Evolutionary conservation across 2,113 vertebrate genomes (phyloP).

Genomic region (Brachyhypopomus occidentalis): DNA sequence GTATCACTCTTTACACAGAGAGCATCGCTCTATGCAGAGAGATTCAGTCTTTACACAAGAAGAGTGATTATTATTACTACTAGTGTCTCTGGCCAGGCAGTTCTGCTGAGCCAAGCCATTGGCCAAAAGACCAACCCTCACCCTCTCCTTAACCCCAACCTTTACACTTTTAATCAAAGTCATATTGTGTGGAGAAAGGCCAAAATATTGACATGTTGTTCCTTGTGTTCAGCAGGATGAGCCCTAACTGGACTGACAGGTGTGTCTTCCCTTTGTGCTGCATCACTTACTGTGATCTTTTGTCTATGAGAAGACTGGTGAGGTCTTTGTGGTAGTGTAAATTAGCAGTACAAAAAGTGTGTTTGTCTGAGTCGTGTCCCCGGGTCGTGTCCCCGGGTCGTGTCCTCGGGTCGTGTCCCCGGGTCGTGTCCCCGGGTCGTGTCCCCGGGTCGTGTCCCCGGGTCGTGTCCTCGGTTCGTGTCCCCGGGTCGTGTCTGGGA

Average conservation of each 20-base stretch:
- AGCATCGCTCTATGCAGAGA: neutral
- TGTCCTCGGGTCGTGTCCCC: too few relatives aligned
- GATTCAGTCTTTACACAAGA: too few relatives aligned
- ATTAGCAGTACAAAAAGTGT: slow-evolving; percentile 70
- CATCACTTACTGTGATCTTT: slow-evolving; percentile 57
- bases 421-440: too few relatives aligned
- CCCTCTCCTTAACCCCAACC: slow-evolving; percentile 77
- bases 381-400: too few relatives aligned
- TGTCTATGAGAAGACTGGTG: slow-evolving; percentile 64
- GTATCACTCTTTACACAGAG: too few relatives aligned
- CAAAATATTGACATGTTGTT: slow-evolving; percentile 76
- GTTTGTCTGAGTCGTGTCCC: neutral
- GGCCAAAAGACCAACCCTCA: slow-evolving; percentile 73
- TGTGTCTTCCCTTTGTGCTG: neutral
- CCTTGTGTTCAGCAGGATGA: slow-evolving; percentile 60
- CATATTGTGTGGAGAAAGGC: slow-evolving; percentile 73
- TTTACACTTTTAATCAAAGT: slow-evolving; percentile 82
- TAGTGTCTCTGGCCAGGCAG: slow-evolving; percentile 75
- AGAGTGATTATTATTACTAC: slow-evolving; percentile 79
- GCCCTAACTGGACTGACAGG: slow-evolving; percentile 53
- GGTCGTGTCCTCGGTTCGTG: too few relatives aligned
- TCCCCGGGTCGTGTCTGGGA: too few relatives aligned
- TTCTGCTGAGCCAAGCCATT: slow-evolving; percentile 77
- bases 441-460: too few relatives aligned
- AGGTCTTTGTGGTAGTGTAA: slow-evolving; percentile 68